Conservation (phyloP, 2,888 invertebrate species). For the Pantelozetes paolii region DNA sequence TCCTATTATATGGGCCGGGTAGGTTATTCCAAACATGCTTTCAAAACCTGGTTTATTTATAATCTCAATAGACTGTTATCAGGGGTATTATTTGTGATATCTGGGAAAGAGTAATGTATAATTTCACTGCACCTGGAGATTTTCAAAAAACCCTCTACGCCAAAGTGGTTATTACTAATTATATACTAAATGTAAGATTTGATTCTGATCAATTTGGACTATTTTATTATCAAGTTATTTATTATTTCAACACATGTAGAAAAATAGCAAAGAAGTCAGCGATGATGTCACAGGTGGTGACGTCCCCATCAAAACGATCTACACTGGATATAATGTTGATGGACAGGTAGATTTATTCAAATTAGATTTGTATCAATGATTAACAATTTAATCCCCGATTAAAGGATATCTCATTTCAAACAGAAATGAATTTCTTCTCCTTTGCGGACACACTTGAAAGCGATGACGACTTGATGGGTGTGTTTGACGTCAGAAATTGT, state of each 20-base stretch:
- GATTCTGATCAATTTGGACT: too few relatives aligned
- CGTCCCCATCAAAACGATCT: not conserved
- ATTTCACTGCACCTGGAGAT: not conserved
- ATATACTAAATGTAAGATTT: not conserved
- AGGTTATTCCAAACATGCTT: too few relatives aligned
- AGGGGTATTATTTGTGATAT: not conserved
- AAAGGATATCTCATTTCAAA: too few relatives aligned
- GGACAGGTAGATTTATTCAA: not conserved
- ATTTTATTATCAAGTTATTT: too few relatives aligned
- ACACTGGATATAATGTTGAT: not conserved
- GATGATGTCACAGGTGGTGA: not conserved
- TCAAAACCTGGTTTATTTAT: not conserved
- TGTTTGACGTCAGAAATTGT: not conserved
- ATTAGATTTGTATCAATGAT: too few relatives aligned
- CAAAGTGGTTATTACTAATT: not conserved
- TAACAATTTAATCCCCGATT: too few relatives aligned
- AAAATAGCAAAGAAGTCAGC: not conserved
- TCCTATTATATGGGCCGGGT: not conserved
- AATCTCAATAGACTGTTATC: not conserved
- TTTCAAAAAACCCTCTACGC: not conserved
- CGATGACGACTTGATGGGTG: not conserved
- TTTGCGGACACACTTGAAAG: not conserved
- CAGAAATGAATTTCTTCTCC: not conserved
- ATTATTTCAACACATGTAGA: not conserved
- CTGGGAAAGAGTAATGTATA: not conserved